These are phyloP conservation scores for Protodeltote pygarga DNA, from an alignment of 2,888 invertebrate genomes.

Conservation along the genomic window DNA sequence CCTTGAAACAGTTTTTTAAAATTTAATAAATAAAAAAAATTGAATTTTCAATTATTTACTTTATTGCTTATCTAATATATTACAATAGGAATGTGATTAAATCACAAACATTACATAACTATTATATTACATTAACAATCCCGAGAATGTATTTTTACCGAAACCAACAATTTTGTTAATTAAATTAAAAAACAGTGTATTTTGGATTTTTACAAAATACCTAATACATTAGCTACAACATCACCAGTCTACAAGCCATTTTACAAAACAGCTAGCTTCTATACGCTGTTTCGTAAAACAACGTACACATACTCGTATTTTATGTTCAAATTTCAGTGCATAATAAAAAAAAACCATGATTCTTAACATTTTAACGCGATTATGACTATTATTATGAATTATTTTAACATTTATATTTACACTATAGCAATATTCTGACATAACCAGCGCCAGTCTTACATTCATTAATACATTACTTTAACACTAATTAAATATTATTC, in stretches of 20 bases:
- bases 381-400: neutral
- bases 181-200: neutral
- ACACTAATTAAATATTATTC: conserved; percentile 21
- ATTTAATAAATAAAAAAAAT: neutral
- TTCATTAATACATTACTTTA: conserved; percentile 28
- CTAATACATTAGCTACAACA: too few relatives aligned
- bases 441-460: conserved; percentile 44
- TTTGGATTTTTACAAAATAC: neutral
- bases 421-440: conserved; percentile 31
- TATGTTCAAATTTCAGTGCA: too few relatives aligned
- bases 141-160: neutral
- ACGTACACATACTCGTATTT: too few relatives aligned
- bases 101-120: conserved; percentile 15
- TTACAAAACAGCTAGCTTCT: too few relatives aligned
- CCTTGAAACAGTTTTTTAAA: too few relatives aligned
- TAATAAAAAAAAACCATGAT: too few relatives aligned
- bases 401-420: conserved; percentile 2
- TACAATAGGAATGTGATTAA: conserved; percentile 29
- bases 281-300: too few relatives aligned
- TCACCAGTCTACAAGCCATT: too few relatives aligned
- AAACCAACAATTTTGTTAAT: neutral
- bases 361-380: too few relatives aligned
- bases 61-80: conserved; percentile 28
- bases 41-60: conserved; percentile 6
- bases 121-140: conserved; percentile 2